Base-by-base conservation (phyloP, 1,140 invertebrate genomes). In the Linepithema humile region DNA sequence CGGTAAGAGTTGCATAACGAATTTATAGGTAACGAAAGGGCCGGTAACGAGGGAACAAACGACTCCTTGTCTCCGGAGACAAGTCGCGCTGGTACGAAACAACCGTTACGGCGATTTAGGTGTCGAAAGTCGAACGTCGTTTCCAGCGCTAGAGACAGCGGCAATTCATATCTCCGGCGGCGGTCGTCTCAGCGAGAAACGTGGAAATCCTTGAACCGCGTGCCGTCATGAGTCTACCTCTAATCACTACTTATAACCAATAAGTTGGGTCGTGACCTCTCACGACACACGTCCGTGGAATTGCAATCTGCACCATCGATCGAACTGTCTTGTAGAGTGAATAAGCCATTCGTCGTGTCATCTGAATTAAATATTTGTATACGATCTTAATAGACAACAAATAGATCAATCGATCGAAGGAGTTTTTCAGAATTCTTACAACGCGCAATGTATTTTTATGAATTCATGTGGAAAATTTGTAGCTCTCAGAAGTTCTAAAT, bases 11-110 rank as follows among this genome's bases (percentile, higher is more conserved):
- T 80, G 75, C 75, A 70, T 80, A 80, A 80, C 75, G 48, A 80
- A 80, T 80, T 80, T 80, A 80, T 80, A 69, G 75, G 26, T 80
- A 80, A 80, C 64, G 75, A 80, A 80, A 80, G 75, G 48, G 48
- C 35, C 64, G 23, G 35, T 80, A 80, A 80, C 64, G 75, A 80
- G 75, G 64, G 75, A 80, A 80, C 75, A 70, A 80, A 80, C 75
- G 75, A 57, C 75, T 70, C 64, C 75, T 80, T 80, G 75, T 80
- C 75, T 55, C 17, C 48, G 64, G 64, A 55, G 75, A 80, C 75
- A 69, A 70, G 75, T 69, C 75, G 75, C 75, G 23, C 62, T 45
- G 62, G 38, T 55, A 80, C 64, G 75, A 80, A 69, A 80, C 35
- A 57, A 80, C 75, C 75, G 75, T 80, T 80, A 80, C 48, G 26